Evolutionary conservation across 2,888 invertebrate species (phyloP).

Genomic region (Mesopsocus fuscifrons): DNA sequence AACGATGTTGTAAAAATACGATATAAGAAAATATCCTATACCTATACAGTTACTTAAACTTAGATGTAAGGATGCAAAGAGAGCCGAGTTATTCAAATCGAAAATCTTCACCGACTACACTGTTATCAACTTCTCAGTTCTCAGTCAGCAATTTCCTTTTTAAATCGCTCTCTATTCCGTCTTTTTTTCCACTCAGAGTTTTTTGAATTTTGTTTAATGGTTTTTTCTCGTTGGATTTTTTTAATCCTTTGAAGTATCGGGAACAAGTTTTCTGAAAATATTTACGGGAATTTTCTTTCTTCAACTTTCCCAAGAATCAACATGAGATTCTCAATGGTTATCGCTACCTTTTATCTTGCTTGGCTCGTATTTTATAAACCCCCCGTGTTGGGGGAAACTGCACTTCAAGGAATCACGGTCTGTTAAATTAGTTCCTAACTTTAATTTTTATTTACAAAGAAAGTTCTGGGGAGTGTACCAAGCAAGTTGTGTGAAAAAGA

Average conservation of each 20-base stretch:
- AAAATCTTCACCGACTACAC: neutral
- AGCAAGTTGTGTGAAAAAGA: no score
- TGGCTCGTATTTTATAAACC: neutral
- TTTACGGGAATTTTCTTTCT: neutral
- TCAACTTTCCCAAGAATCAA: neutral
- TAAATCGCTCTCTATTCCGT: neutral
- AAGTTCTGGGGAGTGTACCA: no score
- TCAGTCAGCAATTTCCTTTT: neutral
- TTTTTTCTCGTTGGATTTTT: neutral
- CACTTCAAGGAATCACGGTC: neutral
- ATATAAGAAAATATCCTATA: no score
- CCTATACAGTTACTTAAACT: no score
- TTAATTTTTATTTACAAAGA: neutral
- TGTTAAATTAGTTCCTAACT: neutral
- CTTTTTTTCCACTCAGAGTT: neutral
- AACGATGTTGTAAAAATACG: no score
- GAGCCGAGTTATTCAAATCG: neutral
- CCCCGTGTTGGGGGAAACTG: neutral
- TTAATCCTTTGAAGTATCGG: neutral
- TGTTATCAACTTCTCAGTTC: neutral
- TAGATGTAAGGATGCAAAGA: no score
- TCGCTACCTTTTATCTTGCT: neutral
- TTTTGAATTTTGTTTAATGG: neutral
- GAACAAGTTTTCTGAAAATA: neutral
- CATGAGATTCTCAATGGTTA: neutral